Evolutionary conservation across 2,797 vertebrate species (phyloP), one percentile per base, ranked within the genome.

Genomic region (Anabas testudineus): DNA sequence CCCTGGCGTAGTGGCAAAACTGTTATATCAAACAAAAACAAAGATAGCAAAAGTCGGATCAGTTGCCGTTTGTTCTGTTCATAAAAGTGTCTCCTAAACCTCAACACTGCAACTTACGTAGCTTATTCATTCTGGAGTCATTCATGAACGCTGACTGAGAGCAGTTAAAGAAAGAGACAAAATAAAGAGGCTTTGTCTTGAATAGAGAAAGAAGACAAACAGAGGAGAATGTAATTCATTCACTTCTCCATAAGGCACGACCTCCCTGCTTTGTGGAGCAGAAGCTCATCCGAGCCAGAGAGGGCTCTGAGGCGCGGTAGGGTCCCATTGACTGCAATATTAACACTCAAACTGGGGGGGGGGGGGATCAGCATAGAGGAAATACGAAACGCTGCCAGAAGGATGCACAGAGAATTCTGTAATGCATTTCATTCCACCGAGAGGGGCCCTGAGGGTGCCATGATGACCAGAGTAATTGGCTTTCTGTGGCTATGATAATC

Each of bases 401-500:
- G 73, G 84, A 85, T 80, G 80, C 75, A 72, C 70, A 74, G 79
- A 89, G 75, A 78, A 80, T 84, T 84, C 63, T 80, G 75, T 86
- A 88, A 89, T 86, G 77, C 76, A 84, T 91, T 91, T 89, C 77
- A 86, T 84, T 88, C 83, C 55, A 84, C 67, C 58, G 47, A 86
- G 87, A 88, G 77, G 73, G 51, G 76, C 83, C 87, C 80, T 53
- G 59, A 83, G 89, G 91, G 83, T 19, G 76, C 68, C 15, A 49
- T 82, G 87, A 89, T 91, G 90, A 90, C 88, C 87, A 88, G 75
- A 88, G 87, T 93, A 92, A 93, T 92, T 91, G 90, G 81, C 84
- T 91, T 90, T 90, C 90, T 88, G 74, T 87, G 71, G 83, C 85
- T 87, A 90, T 91, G 88, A 93, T 92, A 91, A 93, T 91, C 85